Evolutionary conservation across 2,888 invertebrate genomes (phyloP), one percentile per base, ranked within the genome.

Genomic region (Stegophylla sp.): DNA sequence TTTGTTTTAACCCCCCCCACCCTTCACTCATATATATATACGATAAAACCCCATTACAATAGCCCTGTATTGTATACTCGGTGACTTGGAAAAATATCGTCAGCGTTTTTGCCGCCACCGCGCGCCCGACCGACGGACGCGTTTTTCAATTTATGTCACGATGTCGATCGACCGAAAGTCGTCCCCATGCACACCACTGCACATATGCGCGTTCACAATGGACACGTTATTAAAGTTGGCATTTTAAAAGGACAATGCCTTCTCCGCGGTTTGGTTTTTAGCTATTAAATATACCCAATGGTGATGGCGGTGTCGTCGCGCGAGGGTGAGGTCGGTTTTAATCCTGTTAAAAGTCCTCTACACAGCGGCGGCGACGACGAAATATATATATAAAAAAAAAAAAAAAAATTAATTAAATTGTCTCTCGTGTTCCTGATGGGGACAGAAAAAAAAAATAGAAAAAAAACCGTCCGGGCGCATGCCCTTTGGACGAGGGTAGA

Each of bases 391-490:
- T 79, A 41, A 77, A 59, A 66, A 61, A n/a, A 34, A 63, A 48
- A 74, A 75, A 53, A 75, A 69, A 61, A 45, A 69, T 61, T 79
- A 71, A 79, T 79, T 79, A 71, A 71, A 79, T 79, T 71, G 61
- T 79, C 34, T 51, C 20, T 45, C 34, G 77, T 41, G 17, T 73
- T 26, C 26, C 26, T n/a, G 34, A n/a, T 20, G 59, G 43, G 23
- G 61, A 51, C 1, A 17, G 5, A 17, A 5, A 34, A 43, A 5
- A 71, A 48, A 61, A 43, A 45, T 23, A 61, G 43, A 61, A 43
- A 51, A 51, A 41, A 56, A 61, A 59, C n/a, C 43, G 26, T 43
- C 43, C 23, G 20, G 20, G 26, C 64, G 9, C 53, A 28, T 41
- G 63, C 28, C 75, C 75, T 67, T 66, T 67, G 17, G n/a, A 45